Base-by-base conservation (phyloP, 2,113 vertebrate species). In the Calyptomena viridis region DNA sequence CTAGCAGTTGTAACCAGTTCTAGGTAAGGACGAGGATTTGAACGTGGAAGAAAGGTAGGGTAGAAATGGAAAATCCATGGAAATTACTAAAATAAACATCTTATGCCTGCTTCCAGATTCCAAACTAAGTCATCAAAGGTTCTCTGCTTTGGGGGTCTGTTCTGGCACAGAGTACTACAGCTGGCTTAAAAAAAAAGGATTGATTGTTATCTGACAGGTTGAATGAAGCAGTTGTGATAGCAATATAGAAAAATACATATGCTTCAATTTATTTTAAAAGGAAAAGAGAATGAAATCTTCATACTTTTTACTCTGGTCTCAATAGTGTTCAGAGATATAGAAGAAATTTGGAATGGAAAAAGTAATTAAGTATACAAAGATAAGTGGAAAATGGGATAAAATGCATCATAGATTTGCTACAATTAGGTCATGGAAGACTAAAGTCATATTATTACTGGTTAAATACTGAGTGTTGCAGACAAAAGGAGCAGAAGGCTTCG, bases 311-410 rank as follows among this genome's bases (percentile, higher is more conserved):
- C 39, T 63, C 35, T 74, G 30, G 4, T 89, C 24, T 78, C 40
- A 59, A 18, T 68, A 89, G 52, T 71, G 87, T 87, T 92, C 64
- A 67, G 86, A 47, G 73, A 89, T 84, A 92, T 88, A 71, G 76
- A 78, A 71, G 9, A 74, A 89, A 81, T 84, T 92, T 81, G 56
- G 64, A 87, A 75, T 40, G 44, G 64, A 84, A 75, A 50, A 86
- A 84, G 42, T 88, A 90, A 80, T 92, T 90, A 94, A 60, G 52
- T 86, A 64, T 39, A 56, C 24, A 77, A 86, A 90, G 44, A 50
- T 87, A 89, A 94, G 81, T 94, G 84, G 77, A 83, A 95, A 95
- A 95, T 31, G 39, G 87, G 81, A 85, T 97, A 89, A 95, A 93
- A 76, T 85, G 31, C 62, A 76, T 84, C 25, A 16, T 78, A 42